Conservation (phyloP, 2,113 vertebrate species). For the Chunga burmeisteri region DNA sequence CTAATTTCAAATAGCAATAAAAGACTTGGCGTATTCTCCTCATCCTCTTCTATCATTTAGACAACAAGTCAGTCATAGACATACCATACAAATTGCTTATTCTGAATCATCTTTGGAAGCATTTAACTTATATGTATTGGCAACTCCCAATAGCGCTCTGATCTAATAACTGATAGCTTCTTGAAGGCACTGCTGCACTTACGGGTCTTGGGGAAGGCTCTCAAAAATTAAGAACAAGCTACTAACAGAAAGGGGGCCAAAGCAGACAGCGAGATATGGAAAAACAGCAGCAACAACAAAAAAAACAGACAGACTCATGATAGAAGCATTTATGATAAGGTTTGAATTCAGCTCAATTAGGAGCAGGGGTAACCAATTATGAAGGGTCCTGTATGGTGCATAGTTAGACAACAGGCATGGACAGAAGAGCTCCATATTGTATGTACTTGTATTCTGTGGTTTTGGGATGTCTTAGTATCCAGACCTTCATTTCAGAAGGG, state of each 20-base stretch:
- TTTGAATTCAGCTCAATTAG: background rate
- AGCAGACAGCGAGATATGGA: background rate
- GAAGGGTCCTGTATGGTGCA: background rate
- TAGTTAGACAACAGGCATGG: conserved; percentile 23
- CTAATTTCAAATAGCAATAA: background rate
- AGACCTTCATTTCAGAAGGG: background rate
- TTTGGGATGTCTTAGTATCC: background rate
- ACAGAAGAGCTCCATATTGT: background rate
- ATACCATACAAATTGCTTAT: background rate
- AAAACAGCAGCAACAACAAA: background rate
- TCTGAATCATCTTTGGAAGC: background rate
- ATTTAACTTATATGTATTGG: background rate
- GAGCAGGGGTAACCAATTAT: background rate
- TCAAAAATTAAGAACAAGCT: background rate
- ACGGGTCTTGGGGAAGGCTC: background rate
- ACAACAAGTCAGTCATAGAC: background rate
- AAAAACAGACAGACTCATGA: background rate
- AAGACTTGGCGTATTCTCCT: background rate
- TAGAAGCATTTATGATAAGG: background rate
- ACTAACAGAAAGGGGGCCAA: background rate
- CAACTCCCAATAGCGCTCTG: accelerated
- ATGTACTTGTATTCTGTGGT: background rate
- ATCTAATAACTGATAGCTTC: background rate
- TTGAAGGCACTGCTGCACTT: background rate
- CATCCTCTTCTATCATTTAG: background rate